Evolutionary conservation across 1,140 invertebrate genomes (phyloP).

Genomic region (Aphelinus certus): DNA sequence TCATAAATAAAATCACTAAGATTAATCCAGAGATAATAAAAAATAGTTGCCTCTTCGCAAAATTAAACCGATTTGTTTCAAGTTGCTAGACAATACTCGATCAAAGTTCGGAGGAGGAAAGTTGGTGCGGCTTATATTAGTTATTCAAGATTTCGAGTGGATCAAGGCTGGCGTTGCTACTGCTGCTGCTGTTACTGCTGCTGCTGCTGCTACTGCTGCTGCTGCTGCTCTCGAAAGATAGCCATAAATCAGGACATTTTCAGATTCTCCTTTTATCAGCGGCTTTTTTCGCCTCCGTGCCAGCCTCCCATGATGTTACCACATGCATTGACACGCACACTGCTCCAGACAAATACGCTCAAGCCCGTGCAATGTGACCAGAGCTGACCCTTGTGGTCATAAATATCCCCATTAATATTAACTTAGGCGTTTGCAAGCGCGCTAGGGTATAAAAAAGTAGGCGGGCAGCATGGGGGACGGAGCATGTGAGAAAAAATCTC

Average conservation of each 20-base stretch:
- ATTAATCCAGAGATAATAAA: too few species aligned
- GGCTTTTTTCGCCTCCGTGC: constrained; percentile 46
- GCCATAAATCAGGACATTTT: constrained; percentile 63
- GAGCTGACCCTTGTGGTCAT: constrained; percentile 59
- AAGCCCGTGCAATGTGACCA: constrained; percentile 47
- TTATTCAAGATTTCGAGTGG: constrained; percentile 57
- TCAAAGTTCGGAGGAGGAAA: neutral
- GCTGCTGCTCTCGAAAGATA: constrained; percentile 43
- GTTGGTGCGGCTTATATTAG: constrained; percentile 41
- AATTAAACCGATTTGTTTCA: too few species aligned
- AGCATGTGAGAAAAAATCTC: constrained; percentile 58
- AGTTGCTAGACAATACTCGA: too few species aligned
- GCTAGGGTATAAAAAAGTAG: constrained; percentile 52
- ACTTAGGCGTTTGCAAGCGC: constrained; percentile 57
- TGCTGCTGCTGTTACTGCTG: neutral
- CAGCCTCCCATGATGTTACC: constrained; percentile 8
- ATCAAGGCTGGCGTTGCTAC: neutral
- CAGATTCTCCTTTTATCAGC: constrained; percentile 63
- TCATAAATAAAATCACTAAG: too few species aligned
- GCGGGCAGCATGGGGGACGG: constrained; percentile 38
- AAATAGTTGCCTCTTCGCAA: too few species aligned
- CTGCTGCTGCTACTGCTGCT: neutral
- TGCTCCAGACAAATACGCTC: constrained; percentile 35
- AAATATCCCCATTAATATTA: constrained; percentile 68
- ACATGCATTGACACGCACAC: constrained; percentile 18